phyloP scores from a whole-genome alignment of 2,113 vertebrate species.

The Ptychochromis oligacanthus region DNA sequence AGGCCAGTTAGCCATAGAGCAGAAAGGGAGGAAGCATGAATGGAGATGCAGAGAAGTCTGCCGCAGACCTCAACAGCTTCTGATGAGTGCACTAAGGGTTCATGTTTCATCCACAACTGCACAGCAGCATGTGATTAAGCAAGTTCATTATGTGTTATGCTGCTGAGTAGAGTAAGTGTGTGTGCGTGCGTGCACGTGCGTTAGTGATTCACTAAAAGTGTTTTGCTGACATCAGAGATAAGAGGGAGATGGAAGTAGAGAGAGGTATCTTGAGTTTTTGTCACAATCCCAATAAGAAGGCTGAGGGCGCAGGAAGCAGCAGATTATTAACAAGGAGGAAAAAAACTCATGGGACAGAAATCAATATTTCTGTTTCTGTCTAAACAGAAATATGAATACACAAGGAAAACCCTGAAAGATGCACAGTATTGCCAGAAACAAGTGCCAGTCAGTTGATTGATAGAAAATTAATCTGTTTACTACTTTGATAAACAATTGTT shows the following conservation, averaged over 20 bases:
- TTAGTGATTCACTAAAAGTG: slow-evolving; percentile 20
- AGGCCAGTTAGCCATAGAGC: slow-evolving; percentile 29
- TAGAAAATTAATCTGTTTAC: rapidly evolving
- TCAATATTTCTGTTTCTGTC: too few species aligned
- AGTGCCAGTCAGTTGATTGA: too few species aligned
- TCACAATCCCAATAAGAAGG: not conserved
- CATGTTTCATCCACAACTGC: slow-evolving; percentile 10
- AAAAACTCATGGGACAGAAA: not conserved
- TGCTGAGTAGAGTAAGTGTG: not conserved
- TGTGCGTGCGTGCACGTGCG: rapidly evolving
- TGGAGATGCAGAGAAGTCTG: not conserved
- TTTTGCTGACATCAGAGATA: slow-evolving; percentile 37
- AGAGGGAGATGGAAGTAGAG: not conserved
- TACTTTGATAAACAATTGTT: not conserved
- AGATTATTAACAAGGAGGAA: not conserved
- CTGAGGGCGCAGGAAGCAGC: not conserved
- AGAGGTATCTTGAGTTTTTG: not conserved
- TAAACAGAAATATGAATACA: not conserved
- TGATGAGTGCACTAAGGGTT: not conserved
- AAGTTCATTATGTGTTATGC: not conserved
- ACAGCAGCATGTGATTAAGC: not conserved
- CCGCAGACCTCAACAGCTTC: not conserved
- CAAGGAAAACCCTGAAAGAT: not conserved
- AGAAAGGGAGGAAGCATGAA: slow-evolving; percentile 3
- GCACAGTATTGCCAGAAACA: not conserved